phyloP scores from a whole-genome alignment of 2,888 invertebrate species.

The Agonum fuliginosum region DNA sequence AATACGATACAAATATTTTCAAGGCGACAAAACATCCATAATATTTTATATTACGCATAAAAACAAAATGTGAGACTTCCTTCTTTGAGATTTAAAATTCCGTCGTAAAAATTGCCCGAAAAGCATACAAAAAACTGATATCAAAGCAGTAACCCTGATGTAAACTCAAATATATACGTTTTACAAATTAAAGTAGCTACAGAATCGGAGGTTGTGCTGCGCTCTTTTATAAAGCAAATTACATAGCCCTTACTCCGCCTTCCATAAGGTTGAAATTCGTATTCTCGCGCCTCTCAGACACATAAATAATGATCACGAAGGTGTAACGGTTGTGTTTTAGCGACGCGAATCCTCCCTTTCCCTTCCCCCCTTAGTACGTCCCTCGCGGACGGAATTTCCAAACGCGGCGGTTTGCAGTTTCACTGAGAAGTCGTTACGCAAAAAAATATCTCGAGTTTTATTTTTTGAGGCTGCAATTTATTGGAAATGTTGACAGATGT shows the following conservation, averaged over 20 bases:
- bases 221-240: conserved; percentile 40
- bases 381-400: conserved; percentile 21
- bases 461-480: background rate
- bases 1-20: too few relatives aligned
- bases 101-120: background rate
- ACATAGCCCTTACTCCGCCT: background rate
- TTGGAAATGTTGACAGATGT: conserved; percentile 29
- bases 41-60: too few relatives aligned
- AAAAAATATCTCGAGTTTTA: background rate
- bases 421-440: conserved; percentile 5
- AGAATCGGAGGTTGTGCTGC: background rate
- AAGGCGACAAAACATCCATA: too few relatives aligned
- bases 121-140: too few relatives aligned
- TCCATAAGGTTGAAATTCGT: conserved; percentile 3
- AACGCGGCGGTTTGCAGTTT: conserved; percentile 19
- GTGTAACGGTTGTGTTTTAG: conserved; percentile 41
- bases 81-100: too few relatives aligned
- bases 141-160: conserved; percentile 3
- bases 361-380: background rate
- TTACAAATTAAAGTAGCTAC: conserved; percentile 25
- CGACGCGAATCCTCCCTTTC: conserved; percentile 20
- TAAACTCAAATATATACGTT: conserved; percentile 42
- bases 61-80: too few relatives aligned
- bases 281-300: background rate
- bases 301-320: conserved; percentile 44